phyloP scores from a whole-genome alignment of 2,888 invertebrate species.

The Oeneis ivallda region DNA sequence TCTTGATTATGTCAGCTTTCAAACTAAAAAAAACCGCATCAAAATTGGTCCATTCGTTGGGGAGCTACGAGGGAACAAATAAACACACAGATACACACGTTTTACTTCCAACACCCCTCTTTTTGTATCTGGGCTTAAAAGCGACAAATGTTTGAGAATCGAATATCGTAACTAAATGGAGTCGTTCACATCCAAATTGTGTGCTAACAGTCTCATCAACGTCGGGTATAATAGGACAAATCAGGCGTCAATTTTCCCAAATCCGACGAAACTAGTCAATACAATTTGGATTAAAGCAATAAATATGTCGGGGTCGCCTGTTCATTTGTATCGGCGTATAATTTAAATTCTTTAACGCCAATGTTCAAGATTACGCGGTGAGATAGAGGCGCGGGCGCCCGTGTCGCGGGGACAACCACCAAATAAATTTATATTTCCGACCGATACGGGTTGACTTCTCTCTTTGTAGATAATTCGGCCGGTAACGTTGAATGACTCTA shows the following conservation, averaged over 20 bases:
- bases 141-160: slow-evolving; percentile 23
- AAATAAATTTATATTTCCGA: slow-evolving; percentile 82
- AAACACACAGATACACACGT: too few relatives aligned
- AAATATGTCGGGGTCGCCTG: slow-evolving; percentile 76
- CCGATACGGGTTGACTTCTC: slow-evolving; percentile 71
- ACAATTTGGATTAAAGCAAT: slow-evolving; percentile 79
- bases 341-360: slow-evolving; percentile 83
- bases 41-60: too few relatives aligned
- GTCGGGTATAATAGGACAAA: slow-evolving; percentile 61
- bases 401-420: slow-evolving; percentile 75
- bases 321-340: slow-evolving; percentile 81
- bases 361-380: slow-evolving; percentile 80
- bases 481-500: slow-evolving; percentile 82
- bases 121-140: too few relatives aligned
- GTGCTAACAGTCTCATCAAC: slow-evolving; percentile 44
- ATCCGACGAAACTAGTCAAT: slow-evolving; percentile 74
- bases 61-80: too few relatives aligned
- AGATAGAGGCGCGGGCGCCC: slow-evolving; percentile 79
- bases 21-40: too few relatives aligned
- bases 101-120: too few relatives aligned
- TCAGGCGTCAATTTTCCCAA: slow-evolving; percentile 68
- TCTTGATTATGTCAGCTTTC: too few relatives aligned
- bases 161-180: slow-evolving; percentile 31
- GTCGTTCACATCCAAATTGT: slow-evolving; percentile 34
- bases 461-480: slow-evolving; percentile 81